Evolutionary conservation across 2,888 invertebrate genomes (phyloP).

Genomic region (Tineola bisselliella): DNA sequence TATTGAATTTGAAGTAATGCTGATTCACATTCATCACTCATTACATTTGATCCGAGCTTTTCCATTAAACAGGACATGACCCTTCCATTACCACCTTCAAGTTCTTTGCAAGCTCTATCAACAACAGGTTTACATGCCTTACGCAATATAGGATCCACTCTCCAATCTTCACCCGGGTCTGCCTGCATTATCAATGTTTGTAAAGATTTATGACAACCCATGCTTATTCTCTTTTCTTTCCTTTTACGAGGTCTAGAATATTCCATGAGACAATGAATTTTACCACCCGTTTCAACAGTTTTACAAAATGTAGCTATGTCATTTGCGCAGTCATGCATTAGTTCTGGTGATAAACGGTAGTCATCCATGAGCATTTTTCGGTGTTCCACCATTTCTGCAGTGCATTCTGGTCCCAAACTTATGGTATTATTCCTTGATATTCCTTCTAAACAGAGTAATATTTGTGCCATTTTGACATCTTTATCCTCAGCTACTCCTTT

Average conservation of each 20-base stretch:
- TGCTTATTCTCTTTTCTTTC: constrained; percentile 73
- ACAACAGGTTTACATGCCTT: constrained; percentile 90
- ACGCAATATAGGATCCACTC: constrained; percentile 89
- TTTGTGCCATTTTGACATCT: constrained; percentile 86
- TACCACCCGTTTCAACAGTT: constrained; percentile 80
- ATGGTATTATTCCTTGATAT: constrained; percentile 75
- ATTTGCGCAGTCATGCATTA: constrained; percentile 85
- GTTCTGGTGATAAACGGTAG: constrained; percentile 91
- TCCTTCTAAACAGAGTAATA: constrained; percentile 91
- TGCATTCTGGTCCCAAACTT: constrained; percentile 80
- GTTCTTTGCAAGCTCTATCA: constrained; percentile 76
- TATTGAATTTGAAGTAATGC: constrained; percentile 96
- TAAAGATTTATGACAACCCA: constrained; percentile 79
- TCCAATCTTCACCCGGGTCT: constrained; percentile 95
- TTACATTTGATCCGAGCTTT: constrained; percentile 82
- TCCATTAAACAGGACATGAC: constrained; percentile 96
- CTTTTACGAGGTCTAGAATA: constrained; percentile 76
- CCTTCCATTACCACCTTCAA: constrained; percentile 79
- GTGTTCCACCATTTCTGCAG: constrained; percentile 90
- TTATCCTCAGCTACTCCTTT: constrained; percentile 84
- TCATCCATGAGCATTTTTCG: constrained; percentile 92
- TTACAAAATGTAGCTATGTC: constrained; percentile 84
- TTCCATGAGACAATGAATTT: constrained; percentile 95
- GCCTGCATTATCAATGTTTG: constrained; percentile 84
- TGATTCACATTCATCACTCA: constrained; percentile 90